phyloP scores from a whole-genome alignment of 2,888 invertebrate species.

The Syrphus vitripennis region DNA sequence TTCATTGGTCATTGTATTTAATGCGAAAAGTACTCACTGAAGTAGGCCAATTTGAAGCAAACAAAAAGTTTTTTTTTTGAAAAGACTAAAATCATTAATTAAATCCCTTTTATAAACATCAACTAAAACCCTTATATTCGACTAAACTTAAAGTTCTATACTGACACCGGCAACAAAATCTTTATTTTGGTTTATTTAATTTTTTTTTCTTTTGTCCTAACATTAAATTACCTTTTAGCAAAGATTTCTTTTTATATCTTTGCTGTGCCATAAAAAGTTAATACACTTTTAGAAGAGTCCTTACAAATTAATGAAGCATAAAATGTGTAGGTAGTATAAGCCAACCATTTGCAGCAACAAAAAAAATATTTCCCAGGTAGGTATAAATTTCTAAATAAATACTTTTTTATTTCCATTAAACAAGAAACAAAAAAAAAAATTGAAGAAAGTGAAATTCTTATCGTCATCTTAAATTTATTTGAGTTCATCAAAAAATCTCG shows the following conservation, averaged over 20 bases:
- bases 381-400: neutral
- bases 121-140: neutral
- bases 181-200: neutral
- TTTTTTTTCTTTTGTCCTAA: neutral
- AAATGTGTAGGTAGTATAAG: neutral
- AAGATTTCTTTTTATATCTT: neutral
- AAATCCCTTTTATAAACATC: neutral
- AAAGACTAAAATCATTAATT: neutral
- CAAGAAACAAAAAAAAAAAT: neutral
- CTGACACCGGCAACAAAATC: neutral
- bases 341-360: neutral
- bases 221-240: neutral
- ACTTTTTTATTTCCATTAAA: neutral
- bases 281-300: neutral
- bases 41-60: no score
- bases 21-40: no score
- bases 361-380: neutral
- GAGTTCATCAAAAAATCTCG: conserved; percentile 5
- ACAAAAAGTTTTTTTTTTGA: neutral
- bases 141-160: neutral
- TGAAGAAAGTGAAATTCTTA: neutral
- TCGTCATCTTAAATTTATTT: neutral
- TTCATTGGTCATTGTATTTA: no score
- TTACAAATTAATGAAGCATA: neutral
- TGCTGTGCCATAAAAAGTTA: neutral